A percentile compares a stretch with the other conserved stretches of the same genome.
These are phyloP conservation scores for Hephaestus fuliginosus DNA, from an alignment of 2,797 vertebrate genomes.

Conservation along the genomic window DNA sequence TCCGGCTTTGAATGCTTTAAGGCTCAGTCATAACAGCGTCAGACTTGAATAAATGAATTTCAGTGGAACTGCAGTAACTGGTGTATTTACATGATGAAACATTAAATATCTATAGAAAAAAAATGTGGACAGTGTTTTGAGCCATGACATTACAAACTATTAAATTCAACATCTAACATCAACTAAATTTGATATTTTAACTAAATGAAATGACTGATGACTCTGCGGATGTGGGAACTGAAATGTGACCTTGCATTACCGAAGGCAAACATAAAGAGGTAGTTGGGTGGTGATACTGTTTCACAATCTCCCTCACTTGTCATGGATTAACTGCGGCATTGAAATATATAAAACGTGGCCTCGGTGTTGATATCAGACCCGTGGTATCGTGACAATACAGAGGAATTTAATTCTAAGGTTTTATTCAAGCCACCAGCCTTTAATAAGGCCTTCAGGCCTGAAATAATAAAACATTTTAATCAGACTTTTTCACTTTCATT, in stretches of 20 bases:
- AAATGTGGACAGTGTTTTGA: too few species aligned
- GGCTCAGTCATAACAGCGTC: background rate
- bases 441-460: background rate
- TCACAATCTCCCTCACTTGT: background rate
- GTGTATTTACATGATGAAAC: too few species aligned
- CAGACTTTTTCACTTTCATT: background rate
- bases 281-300: too few species aligned
- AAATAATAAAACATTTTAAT: slow-evolving; percentile 8
- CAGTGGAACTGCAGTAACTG: too few species aligned
- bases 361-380: background rate
- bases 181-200: too few species aligned
- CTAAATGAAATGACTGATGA: too few species aligned
- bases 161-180: too few species aligned
- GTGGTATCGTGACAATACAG: background rate
- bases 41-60: too few species aligned
- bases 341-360: background rate
- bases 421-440: background rate
- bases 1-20: background rate
- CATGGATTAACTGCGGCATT: background rate
- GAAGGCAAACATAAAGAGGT: background rate
- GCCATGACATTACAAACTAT: too few species aligned
- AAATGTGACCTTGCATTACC: background rate
- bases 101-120: too few species aligned
- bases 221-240: too few species aligned
- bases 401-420: background rate